A percentile compares a stretch with the other conserved stretches of the same genome.
These are phyloP conservation scores for Dioctria linearis DNA, from an alignment of 2,888 invertebrate species.

Conservation along the genomic window DNA sequence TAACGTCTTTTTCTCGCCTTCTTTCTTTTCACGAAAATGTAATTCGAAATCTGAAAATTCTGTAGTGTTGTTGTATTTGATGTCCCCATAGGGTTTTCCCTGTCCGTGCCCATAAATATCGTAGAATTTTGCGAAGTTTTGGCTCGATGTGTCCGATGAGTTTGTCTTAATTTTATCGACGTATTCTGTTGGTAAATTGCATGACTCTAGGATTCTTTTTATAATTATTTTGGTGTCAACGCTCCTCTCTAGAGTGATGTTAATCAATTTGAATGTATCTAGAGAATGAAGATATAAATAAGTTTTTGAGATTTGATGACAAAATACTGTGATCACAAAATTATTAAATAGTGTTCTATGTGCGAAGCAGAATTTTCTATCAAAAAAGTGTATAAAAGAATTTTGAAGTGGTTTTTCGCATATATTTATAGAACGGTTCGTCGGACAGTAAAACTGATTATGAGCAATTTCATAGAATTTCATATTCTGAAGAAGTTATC, in stretches of 20 bases:
- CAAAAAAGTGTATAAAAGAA: not conserved
- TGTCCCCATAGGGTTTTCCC: slow-evolving; percentile 56
- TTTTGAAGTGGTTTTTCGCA: no score
- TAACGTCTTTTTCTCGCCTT: slow-evolving; percentile 56
- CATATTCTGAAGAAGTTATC: no score
- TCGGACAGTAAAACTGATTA: no score
- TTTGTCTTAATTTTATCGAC: slow-evolving; percentile 78
- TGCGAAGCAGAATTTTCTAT: no score
- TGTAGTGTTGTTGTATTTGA: slow-evolving; percentile 56
- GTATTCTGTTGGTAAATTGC: slow-evolving; percentile 89
- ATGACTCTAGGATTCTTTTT: slow-evolving; percentile 81
- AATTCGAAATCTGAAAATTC: slow-evolving; percentile 60
- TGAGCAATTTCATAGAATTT: no score
- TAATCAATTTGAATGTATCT: slow-evolving; percentile 82
- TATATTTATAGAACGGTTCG: no score
- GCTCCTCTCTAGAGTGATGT: slow-evolving; percentile 79
- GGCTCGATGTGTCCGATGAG: slow-evolving; percentile 28
- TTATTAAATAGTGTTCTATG: no score
- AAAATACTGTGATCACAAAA: no score
- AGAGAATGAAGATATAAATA: slow-evolving; percentile 61
- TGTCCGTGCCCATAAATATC: slow-evolving; percentile 40
- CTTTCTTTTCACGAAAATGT: slow-evolving; percentile 57
- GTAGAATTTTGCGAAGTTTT: slow-evolving; percentile 48
- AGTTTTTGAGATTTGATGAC: no score
- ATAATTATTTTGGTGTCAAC: slow-evolving; percentile 80